Evolutionary conservation across 2,888 invertebrate species (phyloP).

Genomic region (Drosophila stalkeri): DNA sequence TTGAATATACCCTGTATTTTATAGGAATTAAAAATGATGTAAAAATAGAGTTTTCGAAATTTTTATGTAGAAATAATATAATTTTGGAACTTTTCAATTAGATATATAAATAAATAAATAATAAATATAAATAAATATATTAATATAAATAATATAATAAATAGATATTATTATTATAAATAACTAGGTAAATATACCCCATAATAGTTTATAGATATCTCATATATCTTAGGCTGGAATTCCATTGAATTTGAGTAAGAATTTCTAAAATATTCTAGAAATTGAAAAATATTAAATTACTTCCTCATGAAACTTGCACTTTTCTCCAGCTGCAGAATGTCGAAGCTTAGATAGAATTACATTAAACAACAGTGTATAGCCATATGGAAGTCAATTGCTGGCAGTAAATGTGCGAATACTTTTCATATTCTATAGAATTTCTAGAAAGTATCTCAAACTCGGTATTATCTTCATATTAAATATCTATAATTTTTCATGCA

Average conservation of each 20-base stretch:
- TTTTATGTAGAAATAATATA: neutral
- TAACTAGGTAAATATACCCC: too few species aligned
- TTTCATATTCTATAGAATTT: neutral
- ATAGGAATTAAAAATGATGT: too few species aligned
- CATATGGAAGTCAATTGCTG: neutral
- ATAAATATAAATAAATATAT: neutral
- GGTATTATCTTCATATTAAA: neutral
- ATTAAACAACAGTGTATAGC: neutral
- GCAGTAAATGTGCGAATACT: neutral
- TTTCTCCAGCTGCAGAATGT: neutral
- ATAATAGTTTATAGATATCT: neutral
- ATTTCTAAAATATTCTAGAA: neutral
- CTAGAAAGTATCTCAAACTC: neutral
- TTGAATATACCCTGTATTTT: slow-evolving; percentile 3
- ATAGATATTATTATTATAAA: too few species aligned
- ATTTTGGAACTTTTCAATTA: neutral
- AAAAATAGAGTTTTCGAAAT: neutral
- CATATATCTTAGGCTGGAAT: neutral
- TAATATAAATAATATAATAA: neutral
- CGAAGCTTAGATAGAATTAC: slow-evolving; percentile 8
- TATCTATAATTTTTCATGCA: slow-evolving; percentile 8
- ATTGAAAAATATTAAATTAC: neutral
- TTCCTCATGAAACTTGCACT: neutral
- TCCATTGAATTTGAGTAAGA: neutral
- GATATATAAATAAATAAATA: too few species aligned